Evolutionary conservation across 2,113 vertebrate species (phyloP).

Genomic region (Malurus cyaneus): DNA sequence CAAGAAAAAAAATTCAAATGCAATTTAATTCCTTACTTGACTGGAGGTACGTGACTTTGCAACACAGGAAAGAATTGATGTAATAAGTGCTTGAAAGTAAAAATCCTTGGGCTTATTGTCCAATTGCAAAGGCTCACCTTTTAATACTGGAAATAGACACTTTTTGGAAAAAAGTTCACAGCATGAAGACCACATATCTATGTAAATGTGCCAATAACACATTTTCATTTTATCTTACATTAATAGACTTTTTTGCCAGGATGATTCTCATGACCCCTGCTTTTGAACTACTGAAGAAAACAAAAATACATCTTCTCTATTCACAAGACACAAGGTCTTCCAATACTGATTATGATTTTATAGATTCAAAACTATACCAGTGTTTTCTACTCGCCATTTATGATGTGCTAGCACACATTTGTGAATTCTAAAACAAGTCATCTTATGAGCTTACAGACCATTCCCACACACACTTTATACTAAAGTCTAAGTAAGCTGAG

Average conservation of each 20-base stretch:
- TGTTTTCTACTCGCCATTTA: neutral
- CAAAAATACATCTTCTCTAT: neutral
- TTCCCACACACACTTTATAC: neutral
- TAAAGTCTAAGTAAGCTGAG: neutral
- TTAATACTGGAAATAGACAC: neutral
- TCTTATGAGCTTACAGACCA: neutral
- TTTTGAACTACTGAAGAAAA: neutral
- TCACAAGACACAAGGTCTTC: neutral
- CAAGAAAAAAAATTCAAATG: neutral
- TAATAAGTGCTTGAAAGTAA: neutral
- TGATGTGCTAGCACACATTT: neutral
- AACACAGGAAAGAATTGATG: neutral
- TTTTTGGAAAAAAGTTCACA: neutral
- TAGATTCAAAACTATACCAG: neutral
- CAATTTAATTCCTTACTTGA: conserved; percentile 23
- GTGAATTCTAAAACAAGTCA: neutral
- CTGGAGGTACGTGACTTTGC: conserved; percentile 38
- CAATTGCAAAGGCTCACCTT: neutral
- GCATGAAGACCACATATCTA: neutral
- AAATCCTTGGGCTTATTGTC: neutral
- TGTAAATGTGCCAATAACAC: accelerated
- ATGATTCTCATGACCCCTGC: neutral
- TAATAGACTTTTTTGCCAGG: neutral
- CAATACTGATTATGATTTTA: neutral
- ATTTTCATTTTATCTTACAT: neutral